Conservation (phyloP, 1,140 invertebrate genomes). For the Vanessa tameamea region DNA sequence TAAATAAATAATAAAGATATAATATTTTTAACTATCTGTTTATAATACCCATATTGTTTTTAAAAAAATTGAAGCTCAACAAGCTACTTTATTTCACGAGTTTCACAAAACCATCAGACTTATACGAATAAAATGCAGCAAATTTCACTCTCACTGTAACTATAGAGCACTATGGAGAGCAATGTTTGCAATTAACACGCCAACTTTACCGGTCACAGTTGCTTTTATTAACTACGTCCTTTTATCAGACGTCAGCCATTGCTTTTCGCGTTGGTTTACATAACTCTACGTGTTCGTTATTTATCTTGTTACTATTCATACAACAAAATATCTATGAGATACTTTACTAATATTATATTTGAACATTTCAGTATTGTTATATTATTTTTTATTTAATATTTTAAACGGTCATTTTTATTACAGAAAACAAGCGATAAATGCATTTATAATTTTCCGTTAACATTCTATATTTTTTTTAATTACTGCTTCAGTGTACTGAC, state of each 20-base stretch:
- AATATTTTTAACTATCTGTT: no score
- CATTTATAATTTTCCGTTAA: no score
- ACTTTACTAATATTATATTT: no score
- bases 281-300: conserved; percentile 12
- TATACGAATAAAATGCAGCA: conserved; percentile 19
- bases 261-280: conserved; percentile 11
- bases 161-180: conserved; percentile 21
- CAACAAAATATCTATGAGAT: no score
- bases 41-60: no score
- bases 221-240: conserved; percentile 27
- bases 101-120: conserved; percentile 16
- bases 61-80: neutral
- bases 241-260: conserved; percentile 17
- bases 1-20: no score
- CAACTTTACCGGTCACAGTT: conserved; percentile 37
- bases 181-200: conserved; percentile 43
- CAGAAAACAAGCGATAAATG: no score
- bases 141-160: conserved; percentile 25
- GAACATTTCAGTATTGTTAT: no score
- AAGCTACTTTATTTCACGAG: conserved; percentile 11
- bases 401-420: no score
- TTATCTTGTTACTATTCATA: conserved; percentile 5
- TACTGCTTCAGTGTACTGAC: no score
- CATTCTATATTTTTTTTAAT: no score
- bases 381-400: no score